Evolutionary conservation across 2,888 invertebrate species (phyloP).

Genomic region (Caenorhabditis wallacei): DNA sequence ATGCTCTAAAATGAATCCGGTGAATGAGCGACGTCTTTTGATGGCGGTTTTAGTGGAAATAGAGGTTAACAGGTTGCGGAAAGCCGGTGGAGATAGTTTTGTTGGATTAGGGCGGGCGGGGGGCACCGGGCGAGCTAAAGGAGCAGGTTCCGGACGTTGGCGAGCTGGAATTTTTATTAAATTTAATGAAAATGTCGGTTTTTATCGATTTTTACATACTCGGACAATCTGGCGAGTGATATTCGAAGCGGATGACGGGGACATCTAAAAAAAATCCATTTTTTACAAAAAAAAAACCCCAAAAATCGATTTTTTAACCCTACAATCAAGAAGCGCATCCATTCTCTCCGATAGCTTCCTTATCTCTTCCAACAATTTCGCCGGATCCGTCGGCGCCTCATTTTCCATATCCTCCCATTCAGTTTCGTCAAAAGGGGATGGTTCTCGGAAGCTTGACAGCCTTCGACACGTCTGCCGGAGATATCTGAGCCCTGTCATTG

Average conservation of each 20-base stretch:
- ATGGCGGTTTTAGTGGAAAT: constrained; percentile 23
- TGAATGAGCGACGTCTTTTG: constrained; percentile 54
- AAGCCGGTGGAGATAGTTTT: background rate
- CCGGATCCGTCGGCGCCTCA: constrained; percentile 25
- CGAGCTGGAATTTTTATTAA: constrained; percentile 36
- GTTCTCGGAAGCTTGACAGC: constrained; percentile 40
- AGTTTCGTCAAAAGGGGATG: background rate
- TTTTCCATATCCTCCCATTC: constrained; percentile 31
- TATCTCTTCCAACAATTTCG: constrained; percentile 42
- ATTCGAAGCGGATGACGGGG: constrained; percentile 56
- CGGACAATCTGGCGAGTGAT: constrained; percentile 63
- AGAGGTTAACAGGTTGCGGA: constrained; percentile 6
- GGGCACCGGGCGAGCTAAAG: no score
- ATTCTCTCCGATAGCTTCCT: constrained; percentile 42
- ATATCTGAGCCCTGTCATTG: constrained; percentile 50
- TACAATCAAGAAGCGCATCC: constrained; percentile 53
- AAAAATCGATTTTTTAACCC: background rate
- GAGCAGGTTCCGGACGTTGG: constrained; percentile 18
- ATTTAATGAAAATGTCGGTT: background rate
- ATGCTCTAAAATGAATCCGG: constrained; percentile 47
- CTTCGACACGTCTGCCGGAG: constrained; percentile 45
- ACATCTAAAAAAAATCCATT: constrained; percentile 44
- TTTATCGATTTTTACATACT: constrained; percentile 28
- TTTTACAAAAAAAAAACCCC: background rate
- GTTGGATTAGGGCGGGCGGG: background rate